These are phyloP conservation scores for Apotomis turbidana DNA, from an alignment of 2,888 invertebrate genomes.

Conservation along the genomic window DNA sequence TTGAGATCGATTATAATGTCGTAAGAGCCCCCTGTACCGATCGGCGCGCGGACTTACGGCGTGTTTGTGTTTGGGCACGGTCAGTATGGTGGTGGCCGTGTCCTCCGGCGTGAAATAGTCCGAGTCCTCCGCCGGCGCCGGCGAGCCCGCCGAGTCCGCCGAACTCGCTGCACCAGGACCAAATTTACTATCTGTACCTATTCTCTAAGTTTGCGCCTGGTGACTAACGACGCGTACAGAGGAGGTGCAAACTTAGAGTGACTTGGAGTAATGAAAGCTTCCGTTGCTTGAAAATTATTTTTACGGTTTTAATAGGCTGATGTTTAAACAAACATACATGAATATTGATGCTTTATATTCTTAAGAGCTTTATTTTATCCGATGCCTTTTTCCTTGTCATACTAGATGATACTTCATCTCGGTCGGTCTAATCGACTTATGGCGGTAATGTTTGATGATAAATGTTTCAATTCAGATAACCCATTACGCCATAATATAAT, in stretches of 20 bases:
- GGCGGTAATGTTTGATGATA: neutral
- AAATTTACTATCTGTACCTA: conserved; percentile 6
- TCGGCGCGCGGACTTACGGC: conserved; percentile 63
- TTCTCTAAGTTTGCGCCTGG: neutral
- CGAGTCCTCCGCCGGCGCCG: conserved; percentile 86
- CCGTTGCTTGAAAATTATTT: no score
- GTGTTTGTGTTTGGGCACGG: conserved; percentile 79
- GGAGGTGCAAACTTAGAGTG: no score
- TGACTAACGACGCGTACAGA: no score
- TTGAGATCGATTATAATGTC: neutral
- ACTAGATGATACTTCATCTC: no score
- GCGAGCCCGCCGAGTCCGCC: conserved; percentile 70
- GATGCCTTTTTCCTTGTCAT: no score
- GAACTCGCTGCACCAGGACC: conserved; percentile 49
- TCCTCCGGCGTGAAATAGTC: conserved; percentile 92
- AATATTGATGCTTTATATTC: no score
- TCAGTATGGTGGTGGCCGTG: conserved; percentile 86
- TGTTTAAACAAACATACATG: no score
- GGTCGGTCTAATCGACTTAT: no score
- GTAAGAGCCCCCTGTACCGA: conserved; percentile 4
- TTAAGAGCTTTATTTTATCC: no score
- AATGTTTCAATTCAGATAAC: neutral
- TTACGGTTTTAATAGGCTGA: no score
- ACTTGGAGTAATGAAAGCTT: no score
- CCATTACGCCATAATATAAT: neutral